phyloP scores from a whole-genome alignment of 2,797 vertebrate species.

The Semotilus atromaculatus region DNA sequence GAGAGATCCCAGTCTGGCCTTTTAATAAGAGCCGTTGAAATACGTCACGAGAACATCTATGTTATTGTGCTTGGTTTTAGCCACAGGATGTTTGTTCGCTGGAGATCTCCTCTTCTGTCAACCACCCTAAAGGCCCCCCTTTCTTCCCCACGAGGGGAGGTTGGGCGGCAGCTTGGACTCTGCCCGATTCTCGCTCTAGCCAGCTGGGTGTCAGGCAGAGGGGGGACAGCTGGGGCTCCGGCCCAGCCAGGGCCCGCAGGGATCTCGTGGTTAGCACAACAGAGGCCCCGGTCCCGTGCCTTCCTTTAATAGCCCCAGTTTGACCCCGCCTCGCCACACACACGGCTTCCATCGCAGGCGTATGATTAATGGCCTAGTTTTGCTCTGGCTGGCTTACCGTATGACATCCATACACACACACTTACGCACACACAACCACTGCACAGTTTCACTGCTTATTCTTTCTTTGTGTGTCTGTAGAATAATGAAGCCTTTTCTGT shows the following conservation, averaged over 20 bases:
- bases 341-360: constrained; percentile 40
- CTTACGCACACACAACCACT: constrained; percentile 34
- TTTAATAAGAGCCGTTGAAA: constrained; percentile 37
- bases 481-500: constrained; percentile 28
- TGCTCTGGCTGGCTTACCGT: constrained; percentile 48
- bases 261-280: constrained; percentile 67
- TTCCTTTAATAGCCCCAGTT: constrained; percentile 71
- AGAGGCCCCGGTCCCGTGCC: constrained; percentile 61
- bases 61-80: constrained; percentile 28
- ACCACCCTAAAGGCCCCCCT: constrained; percentile 11
- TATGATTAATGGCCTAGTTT: constrained; percentile 64
- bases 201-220: constrained; percentile 62
- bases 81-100: constrained; percentile 45
- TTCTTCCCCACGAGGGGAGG: constrained; percentile 7
- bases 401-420: constrained; percentile 47
- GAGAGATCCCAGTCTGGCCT: constrained; percentile 7
- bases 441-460: constrained; percentile 39
- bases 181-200: constrained; percentile 29
- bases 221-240: constrained; percentile 62
- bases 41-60: constrained; percentile 18
- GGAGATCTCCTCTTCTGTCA: constrained; percentile 22
- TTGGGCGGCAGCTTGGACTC: constrained; percentile 39
- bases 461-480: constrained; percentile 33
- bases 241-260: constrained; percentile 59
- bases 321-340: constrained; percentile 66